Percentiles rank a stretch among this genome's conserved stretches.
Evolutionary conservation across 2,888 invertebrate species (phyloP).

Genomic region (Meiosimyza decipiens): DNA sequence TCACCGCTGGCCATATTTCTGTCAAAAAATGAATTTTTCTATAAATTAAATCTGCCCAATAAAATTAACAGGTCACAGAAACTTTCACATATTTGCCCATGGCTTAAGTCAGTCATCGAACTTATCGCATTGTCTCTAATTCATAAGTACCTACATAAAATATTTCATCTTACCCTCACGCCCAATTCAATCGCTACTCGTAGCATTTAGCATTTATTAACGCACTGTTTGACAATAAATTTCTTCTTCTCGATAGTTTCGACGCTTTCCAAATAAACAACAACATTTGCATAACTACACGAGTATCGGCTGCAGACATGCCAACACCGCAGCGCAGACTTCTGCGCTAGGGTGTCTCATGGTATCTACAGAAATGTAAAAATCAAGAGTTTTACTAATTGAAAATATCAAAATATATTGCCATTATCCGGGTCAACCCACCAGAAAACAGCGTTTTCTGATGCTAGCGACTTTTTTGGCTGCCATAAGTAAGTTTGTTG

Average conservation of each 20-base stretch:
- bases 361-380: no score
- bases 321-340: background rate
- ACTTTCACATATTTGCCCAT: background rate
- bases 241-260: conserved; percentile 51
- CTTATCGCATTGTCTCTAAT: background rate
- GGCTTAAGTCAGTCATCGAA: background rate
- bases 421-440: no score
- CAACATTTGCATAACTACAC: conserved; percentile 55
- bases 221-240: conserved; percentile 59
- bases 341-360: no score
- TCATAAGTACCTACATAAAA: background rate
- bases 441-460: no score
- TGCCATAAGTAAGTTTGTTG: no score
- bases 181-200: conserved; percentile 1
- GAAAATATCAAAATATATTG: no score
- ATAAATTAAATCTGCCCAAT: background rate
- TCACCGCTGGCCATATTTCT: no score
- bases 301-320: conserved; percentile 45
- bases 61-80: conserved; percentile 15
- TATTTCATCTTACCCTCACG: conserved; percentile 23
- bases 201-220: conserved; percentile 52
- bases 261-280: conserved; percentile 57
- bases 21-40: no score
- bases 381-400: no score
- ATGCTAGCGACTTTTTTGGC: no score